These are phyloP conservation scores for Bombus difficillimus DNA, from an alignment of 1,140 invertebrate genomes.

Conservation along the genomic window DNA sequence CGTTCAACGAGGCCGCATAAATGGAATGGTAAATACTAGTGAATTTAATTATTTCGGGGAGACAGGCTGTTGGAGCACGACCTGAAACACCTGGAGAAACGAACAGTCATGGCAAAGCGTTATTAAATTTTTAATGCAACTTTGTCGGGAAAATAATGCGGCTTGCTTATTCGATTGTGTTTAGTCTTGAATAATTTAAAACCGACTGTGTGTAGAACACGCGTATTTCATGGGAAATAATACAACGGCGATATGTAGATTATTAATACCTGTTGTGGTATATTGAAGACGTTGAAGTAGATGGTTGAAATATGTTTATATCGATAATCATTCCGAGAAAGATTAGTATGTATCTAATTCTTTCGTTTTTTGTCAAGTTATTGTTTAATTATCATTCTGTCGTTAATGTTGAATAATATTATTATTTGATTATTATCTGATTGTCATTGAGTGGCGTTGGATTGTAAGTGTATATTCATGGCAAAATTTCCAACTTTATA, in stretches of 20 bases:
- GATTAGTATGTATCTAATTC: too few species aligned
- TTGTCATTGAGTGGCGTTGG: too few species aligned
- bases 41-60: constrained; percentile 60
- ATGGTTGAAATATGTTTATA: neutral
- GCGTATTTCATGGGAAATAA: neutral
- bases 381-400: too few species aligned
- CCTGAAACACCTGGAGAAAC: constrained; percentile 19
- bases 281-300: neutral
- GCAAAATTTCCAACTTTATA: too few species aligned
- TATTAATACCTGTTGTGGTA: neutral
- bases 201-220: too few species aligned
- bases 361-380: too few species aligned
- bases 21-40: constrained; percentile 43
- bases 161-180: constrained; percentile 31
- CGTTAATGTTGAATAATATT: too few species aligned
- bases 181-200: constrained; percentile 18
- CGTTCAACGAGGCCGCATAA: constrained; percentile 1
- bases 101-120: constrained; percentile 1
- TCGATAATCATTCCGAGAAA: neutral
- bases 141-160: constrained; percentile 11
- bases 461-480: too few species aligned
- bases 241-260: neutral
- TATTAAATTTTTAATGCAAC: constrained; percentile 49
- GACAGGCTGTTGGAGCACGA: neutral
- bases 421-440: too few species aligned